phyloP scores from a whole-genome alignment of 2,888 invertebrate genomes.

The Drosophila pseudotakahashii region DNA sequence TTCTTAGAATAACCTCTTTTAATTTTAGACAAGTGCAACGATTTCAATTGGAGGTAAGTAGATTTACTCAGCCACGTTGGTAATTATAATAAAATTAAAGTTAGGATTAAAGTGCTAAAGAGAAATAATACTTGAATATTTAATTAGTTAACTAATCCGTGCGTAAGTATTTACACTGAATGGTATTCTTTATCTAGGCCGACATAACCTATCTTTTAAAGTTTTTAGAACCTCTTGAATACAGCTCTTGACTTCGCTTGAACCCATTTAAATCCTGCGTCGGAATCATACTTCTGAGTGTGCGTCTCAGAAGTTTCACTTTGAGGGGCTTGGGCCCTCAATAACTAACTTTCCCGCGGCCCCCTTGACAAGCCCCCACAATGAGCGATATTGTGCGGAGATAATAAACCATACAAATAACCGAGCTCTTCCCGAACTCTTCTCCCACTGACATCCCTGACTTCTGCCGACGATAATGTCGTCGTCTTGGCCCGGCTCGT shows the following conservation, averaged over 20 bases:
- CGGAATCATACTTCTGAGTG: conserved; percentile 3
- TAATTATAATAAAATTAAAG: no score
- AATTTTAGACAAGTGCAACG: neutral
- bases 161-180: neutral
- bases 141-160: no score
- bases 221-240: neutral
- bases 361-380: conserved; percentile 69
- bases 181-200: neutral
- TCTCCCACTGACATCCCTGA: conserved; percentile 63
- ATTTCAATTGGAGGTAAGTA: no score
- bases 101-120: no score
- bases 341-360: conserved; percentile 67
- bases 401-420: conserved; percentile 67
- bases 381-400: conserved; percentile 66
- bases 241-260: conserved; percentile 16
- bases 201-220: no score
- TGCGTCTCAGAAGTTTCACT: conserved; percentile 40
- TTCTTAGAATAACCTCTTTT: neutral
- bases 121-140: no score
- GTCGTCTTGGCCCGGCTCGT: conserved; percentile 49
- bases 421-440: conserved; percentile 18
- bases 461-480: conserved; percentile 75
- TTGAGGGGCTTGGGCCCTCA: conserved; percentile 58
- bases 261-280: conserved; percentile 22
- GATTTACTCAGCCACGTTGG: no score